Percentiles rank a stretch among this genome's conserved stretches.
phyloP scores from a whole-genome alignment of 2,888 invertebrate species.

The Macrostomum cliftonense region DNA sequence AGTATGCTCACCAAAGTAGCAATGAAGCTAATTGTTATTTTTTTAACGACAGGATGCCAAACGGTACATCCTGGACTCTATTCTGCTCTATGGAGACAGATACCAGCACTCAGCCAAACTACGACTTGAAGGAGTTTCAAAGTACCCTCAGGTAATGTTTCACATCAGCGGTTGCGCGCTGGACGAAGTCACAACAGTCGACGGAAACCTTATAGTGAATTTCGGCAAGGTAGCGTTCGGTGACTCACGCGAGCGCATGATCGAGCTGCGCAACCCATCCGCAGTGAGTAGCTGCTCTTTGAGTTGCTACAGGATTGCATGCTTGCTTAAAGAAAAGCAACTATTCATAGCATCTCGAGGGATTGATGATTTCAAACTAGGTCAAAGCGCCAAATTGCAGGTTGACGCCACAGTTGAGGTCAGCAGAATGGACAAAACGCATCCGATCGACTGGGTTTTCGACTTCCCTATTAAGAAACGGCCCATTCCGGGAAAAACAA shows the following conservation, averaged over 20 bases:
- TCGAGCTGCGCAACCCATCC: not conserved
- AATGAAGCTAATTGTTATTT: too few relatives aligned
- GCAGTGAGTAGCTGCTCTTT: not conserved
- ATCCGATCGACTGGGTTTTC: constrained; percentile 4
- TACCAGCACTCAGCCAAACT: not conserved
- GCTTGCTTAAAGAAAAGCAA: too few relatives aligned
- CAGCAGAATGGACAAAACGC: not conserved
- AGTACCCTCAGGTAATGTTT: not conserved
- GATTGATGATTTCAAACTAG: too few relatives aligned
- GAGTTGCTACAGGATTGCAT: too few relatives aligned
- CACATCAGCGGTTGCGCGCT: not conserved
- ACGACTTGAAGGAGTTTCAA: not conserved
- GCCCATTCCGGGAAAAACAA: not conserved
- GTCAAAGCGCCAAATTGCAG: too few relatives aligned
- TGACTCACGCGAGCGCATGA: not conserved
- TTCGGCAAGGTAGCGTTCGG: not conserved
- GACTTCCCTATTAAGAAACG: not conserved
- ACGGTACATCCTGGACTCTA: not conserved
- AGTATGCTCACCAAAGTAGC: too few relatives aligned
- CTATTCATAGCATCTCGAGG: too few relatives aligned
- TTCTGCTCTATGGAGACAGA: not conserved
- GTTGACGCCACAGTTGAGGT: constrained; percentile 2
- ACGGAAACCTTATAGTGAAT: not conserved
- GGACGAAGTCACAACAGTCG: not conserved
- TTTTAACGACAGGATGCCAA: not conserved